Percentiles rank a stretch among this genome's conserved stretches.
These are phyloP conservation scores for Colletes latitarsis DNA, from an alignment of 1,140 invertebrate genomes.

Conservation along the genomic window DNA sequence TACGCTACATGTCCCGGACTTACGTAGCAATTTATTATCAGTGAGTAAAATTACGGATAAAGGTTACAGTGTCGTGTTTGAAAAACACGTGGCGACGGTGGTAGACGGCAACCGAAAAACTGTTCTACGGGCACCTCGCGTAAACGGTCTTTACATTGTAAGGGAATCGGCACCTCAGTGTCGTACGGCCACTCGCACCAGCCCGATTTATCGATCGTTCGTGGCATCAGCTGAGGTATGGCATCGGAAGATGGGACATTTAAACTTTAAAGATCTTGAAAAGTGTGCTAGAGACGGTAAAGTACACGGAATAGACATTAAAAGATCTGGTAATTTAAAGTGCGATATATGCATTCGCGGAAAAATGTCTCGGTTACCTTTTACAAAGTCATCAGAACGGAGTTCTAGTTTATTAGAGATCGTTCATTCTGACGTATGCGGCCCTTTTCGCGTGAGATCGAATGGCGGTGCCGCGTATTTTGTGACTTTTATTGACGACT, in stretches of 20 bases:
- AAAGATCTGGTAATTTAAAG: background rate
- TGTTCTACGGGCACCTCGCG: background rate
- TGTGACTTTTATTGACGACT: too few relatives aligned
- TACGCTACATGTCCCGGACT: too few relatives aligned
- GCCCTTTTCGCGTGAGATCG: background rate
- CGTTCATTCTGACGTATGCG: background rate
- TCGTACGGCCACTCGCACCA: background rate
- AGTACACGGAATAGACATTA: background rate
- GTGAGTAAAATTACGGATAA: slow-evolving; percentile 4
- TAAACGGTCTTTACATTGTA: background rate
- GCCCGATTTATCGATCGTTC: background rate
- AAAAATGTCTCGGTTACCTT: background rate
- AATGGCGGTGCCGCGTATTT: too few relatives aligned
- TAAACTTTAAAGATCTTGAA: background rate
- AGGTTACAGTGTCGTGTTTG: background rate
- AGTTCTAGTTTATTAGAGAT: background rate
- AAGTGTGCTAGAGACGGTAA: background rate
- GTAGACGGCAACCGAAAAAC: background rate
- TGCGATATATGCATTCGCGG: background rate
- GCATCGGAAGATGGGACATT: slow-evolving; percentile 9
- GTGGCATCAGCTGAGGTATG: background rate
- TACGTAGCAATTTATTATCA: slow-evolving; percentile 24
- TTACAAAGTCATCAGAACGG: background rate
- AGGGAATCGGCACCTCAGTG: background rate
- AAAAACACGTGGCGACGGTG: background rate